These are phyloP conservation scores for Pipistrellus pygmaeus DNA, from an alignment of 2,797 vertebrate species.

Conservation along the genomic window DNA sequence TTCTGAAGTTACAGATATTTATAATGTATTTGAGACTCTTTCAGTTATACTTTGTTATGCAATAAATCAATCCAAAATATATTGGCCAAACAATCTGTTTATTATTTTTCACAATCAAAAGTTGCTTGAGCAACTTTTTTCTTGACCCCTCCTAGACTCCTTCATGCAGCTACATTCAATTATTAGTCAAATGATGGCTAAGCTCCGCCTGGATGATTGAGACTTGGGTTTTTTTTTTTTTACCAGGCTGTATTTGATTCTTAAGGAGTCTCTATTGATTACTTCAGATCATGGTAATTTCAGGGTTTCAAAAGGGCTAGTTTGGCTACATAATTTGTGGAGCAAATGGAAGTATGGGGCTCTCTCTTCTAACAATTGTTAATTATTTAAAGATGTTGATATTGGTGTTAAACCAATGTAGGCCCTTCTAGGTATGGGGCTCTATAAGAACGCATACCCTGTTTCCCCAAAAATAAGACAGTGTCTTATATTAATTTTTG, in stretches of 20 bases:
- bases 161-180: neutral
- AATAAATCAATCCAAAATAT: neutral
- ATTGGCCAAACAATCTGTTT: neutral
- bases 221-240: neutral
- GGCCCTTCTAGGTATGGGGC: rapidly evolving
- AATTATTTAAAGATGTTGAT: neutral
- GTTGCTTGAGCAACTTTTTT: neutral
- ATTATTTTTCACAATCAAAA: neutral
- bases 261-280: neutral
- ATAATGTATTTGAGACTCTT: neutral
- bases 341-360: neutral
- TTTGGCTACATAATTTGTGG: neutral
- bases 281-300: neutral
- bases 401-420: neutral
- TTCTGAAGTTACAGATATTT: neutral
- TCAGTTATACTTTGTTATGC: neutral
- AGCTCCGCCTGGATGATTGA: neutral
- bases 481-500: no score
- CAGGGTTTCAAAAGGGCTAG: neutral
- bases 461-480: no score
- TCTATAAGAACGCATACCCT: rapidly evolving
- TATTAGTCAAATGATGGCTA: no score
- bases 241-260: neutral
- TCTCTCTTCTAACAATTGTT: neutral
- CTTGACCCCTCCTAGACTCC: neutral